Base-by-base conservation (phyloP, 2,888 invertebrate species). In the Lasioglossum pauxillum region DNA sequence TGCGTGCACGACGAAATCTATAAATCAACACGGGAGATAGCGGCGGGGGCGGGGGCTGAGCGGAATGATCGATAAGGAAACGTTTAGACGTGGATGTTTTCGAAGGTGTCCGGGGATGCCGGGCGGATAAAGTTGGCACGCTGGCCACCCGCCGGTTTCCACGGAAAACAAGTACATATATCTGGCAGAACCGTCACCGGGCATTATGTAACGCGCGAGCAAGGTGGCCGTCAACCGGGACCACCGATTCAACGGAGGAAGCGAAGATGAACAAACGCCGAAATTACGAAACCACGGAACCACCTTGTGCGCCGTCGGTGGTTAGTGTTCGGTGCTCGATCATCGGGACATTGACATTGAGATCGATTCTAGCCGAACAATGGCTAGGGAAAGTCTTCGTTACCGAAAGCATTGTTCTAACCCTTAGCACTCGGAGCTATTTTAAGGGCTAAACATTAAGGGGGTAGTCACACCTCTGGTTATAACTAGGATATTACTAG, bases 121-220 rank as follows among this genome's bases (percentile, higher is more conserved):
- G 35, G 85, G 53, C 38, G 41, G 75, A 75, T 78, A 80, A 86
- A 78, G 80, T 88, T 90, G 90, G 82, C 82, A 27, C 8, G 44
- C 8, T 64, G 31, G 16, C 31, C 31, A 19, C n/a, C 31, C 27
- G 27, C 5, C 31, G 69, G 73, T 86, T 86, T 89, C 69, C 86
- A 80, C 83, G 27, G 82, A 82, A 90, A 83, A 84, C 77, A 82
- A 90, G 76, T 82, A 73, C 82, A 82, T 73, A 76, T 75, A 74
- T 31, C 60, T 53, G 53, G 71, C 46, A 75, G 60, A 41, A 49
- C 27, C 31, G 46, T 46, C 46, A 46, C 46, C 82, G 64, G 60
- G 76, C 23, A 67, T 89, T 89, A 88, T 81, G 77, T 75, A 89
- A 89, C 67, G 57, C 23, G 64, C 41, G 60, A 35, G 84, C 64